Conservation (phyloP, 2,888 invertebrate species). For the Metalampra italica region DNA sequence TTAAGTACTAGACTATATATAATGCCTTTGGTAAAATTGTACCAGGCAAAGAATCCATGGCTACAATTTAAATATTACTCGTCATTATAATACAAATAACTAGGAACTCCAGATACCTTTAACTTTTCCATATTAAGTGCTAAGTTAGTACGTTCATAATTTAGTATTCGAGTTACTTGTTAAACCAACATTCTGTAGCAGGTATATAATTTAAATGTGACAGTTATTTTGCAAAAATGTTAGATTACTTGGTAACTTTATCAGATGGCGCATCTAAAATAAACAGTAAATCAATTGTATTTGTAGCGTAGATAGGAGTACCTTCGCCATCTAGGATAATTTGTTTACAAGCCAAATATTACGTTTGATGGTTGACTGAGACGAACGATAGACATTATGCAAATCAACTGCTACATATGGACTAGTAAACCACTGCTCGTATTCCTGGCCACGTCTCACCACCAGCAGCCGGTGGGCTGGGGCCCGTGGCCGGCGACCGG, state of each 20-base stretch:
- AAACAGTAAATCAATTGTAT: not conserved
- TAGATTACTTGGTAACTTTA: not conserved
- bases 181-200: conserved; percentile 24
- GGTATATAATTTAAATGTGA: conserved; percentile 11
- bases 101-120: conserved; percentile 71
- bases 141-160: conserved; percentile 16
- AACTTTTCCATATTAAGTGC: conserved; percentile 29
- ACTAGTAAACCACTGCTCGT: conserved; percentile 57
- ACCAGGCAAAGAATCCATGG: not conserved
- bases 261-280: not conserved
- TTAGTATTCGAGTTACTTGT: conserved; percentile 61
- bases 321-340: no score
- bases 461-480: conserved; percentile 75
- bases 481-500: conserved; percentile 55
- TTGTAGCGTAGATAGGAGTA: no score
- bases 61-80: conserved; percentile 6
- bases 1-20: conserved; percentile 29
- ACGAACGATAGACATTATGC: conserved; percentile 8
- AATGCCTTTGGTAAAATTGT: not conserved
- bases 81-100: conserved; percentile 39
- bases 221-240: conserved; percentile 13
- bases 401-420: conserved; percentile 31
- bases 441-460: conserved; percentile 48
- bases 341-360: no score
- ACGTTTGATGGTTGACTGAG: not conserved